Conservation (phyloP, 2,797 vertebrate species). For the Alca torda region DNA sequence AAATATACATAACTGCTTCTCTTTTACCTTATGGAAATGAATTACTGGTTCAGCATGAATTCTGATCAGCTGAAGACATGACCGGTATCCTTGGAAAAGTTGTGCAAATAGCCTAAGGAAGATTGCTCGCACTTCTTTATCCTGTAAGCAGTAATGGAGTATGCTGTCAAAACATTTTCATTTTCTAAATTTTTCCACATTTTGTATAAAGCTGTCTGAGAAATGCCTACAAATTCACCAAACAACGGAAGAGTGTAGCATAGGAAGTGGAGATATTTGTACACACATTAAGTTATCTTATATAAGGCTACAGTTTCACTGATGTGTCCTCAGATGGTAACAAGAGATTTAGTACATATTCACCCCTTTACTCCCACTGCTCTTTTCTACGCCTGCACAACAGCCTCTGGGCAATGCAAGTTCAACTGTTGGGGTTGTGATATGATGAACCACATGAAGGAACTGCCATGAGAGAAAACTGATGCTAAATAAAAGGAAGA, state of each 20-base stretch:
- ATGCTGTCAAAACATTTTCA: neutral
- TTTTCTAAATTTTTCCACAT: neutral
- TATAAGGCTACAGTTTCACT: neutral
- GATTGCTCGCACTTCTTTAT: slow-evolving; percentile 96
- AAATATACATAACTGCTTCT: neutral
- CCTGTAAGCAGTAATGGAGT: slow-evolving; percentile 75
- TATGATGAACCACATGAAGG: neutral
- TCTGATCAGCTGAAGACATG: slow-evolving; percentile 96
- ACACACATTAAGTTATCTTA: no score
- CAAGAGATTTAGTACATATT: neutral
- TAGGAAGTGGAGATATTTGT: neutral
- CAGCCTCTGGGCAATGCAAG: neutral
- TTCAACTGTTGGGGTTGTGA: no score
- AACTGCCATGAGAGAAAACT: neutral
- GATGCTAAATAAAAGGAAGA: neutral
- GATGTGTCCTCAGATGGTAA: neutral
- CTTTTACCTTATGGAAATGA: slow-evolving; percentile 97
- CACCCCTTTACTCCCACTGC: neutral
- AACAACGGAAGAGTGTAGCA: neutral
- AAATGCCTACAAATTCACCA: neutral
- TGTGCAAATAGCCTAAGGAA: slow-evolving; percentile 98
- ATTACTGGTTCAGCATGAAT: slow-evolving; percentile 98
- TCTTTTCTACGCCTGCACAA: neutral
- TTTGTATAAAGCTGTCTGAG: neutral
- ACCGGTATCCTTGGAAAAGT: slow-evolving; percentile 98